Base-by-base conservation (phyloP, 2,888 invertebrate genomes). In the Apamea crenata region DNA sequence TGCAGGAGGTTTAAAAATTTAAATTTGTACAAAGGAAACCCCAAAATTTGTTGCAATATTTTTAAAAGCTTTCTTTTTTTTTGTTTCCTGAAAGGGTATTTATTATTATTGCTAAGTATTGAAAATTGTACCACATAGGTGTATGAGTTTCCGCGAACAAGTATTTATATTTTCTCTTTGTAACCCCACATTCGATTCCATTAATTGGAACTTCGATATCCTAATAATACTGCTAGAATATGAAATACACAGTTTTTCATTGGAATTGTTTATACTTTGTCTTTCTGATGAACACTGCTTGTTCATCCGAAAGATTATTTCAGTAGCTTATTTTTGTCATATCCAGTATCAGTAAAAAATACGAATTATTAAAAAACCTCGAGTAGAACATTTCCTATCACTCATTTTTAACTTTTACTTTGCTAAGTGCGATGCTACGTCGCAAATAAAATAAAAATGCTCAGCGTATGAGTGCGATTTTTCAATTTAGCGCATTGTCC, bases 401-500 rank as follows among this genome's bases (percentile, higher is more conserved):
- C 14, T 44, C 8, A 59, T 74, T 66, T 74, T 32, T 53, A 56
- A 71, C 56, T 61, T 66, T 74, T 72, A 47, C 47, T 50, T 29
- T 40, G 63, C 78, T 61, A 65, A 76, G 73, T 68, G 67, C 40
- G 29, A 16, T 53, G 63, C 18, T 40, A 61, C 36, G 18, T 65
- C 7, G 29, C 59, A 78, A 84, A 78, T 66, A 78, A 75, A 87
- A 77, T 63, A 76, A 82, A 77, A 84, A 77, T 74, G 25, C 56
- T 72, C 66, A n/a, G 18, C 63, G 80, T 75, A 75, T 84, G 83
- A 78, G 77, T 68, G 78, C 40, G 78, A 90, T 91, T 88, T 87
- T 87, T 83, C 85, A 87, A 85, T 91, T 83, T 79, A 69, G 82
- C 83, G 70, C 85, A 87, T 85, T 88, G 88, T 87, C 87, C 86